Conservation (phyloP, 2,113 vertebrate genomes). For the Tachysurus vachellii region DNA sequence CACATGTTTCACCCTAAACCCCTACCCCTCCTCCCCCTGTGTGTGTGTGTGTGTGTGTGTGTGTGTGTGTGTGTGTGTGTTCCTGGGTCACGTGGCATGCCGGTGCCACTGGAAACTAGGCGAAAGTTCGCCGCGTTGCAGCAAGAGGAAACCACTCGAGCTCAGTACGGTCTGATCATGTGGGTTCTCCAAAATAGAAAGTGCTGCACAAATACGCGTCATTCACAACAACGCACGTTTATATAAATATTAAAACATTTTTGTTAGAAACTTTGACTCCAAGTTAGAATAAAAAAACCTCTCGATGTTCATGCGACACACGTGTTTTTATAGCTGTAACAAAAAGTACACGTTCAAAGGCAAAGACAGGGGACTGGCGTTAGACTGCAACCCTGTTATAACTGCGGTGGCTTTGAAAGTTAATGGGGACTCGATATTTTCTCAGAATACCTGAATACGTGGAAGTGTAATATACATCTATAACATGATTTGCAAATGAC, state of each 20-base stretch:
- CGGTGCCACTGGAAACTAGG: constrained; percentile 72
- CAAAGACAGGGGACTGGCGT: neutral
- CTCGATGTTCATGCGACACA: neutral
- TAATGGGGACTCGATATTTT: neutral
- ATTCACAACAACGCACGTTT: too few species aligned
- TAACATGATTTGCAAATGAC: constrained; percentile 47
- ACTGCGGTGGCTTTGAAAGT: neutral
- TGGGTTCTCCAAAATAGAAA: constrained; percentile 9
- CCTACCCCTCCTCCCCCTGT: constrained; percentile 53
- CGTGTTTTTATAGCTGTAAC: neutral
- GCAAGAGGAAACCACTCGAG: constrained; percentile 46
- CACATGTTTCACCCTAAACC: constrained; percentile 24
- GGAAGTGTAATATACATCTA: neutral
- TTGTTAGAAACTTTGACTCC: neutral
- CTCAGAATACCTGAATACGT: neutral
- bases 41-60: constrained; percentile 43
- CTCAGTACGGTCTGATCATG: neutral
- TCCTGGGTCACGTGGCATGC: constrained; percentile 69
- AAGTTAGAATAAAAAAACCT: neutral
- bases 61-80: constrained; percentile 45
- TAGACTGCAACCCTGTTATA: neutral
- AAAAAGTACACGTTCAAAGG: neutral
- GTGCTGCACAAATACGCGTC: neutral
- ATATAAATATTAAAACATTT: neutral
- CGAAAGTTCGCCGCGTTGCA: constrained; percentile 72